A percentile compares a stretch with the other conserved stretches of the same genome.
Evolutionary conservation across 1,140 invertebrate genomes (phyloP).

Genomic region (Anastrepha ludens): DNA sequence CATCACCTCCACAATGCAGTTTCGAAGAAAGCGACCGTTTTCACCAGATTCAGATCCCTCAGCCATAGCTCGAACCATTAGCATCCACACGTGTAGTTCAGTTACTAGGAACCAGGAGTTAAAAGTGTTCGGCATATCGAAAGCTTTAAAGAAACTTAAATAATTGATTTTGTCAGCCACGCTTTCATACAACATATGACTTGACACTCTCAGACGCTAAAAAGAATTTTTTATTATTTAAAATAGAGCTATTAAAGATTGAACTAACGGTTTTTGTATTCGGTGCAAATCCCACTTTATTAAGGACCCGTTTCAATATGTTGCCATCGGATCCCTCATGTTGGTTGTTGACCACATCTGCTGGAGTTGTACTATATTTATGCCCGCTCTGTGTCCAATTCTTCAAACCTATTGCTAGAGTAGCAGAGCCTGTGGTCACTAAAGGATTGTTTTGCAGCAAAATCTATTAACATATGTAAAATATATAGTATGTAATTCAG

Average conservation of each 20-base stretch:
- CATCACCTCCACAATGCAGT: constrained; percentile 84
- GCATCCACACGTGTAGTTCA: constrained; percentile 90
- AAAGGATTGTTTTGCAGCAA: neutral
- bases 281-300: constrained; percentile 71
- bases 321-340: constrained; percentile 48
- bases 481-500: neutral
- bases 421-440: neutral
- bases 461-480: neutral
- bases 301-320: constrained; percentile 69
- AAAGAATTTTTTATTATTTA: neutral
- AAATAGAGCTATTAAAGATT: too few species aligned
- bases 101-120: constrained; percentile 89
- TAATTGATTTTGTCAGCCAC: constrained; percentile 80
- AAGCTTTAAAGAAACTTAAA: constrained; percentile 79
- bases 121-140: constrained; percentile 85
- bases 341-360: constrained; percentile 41
- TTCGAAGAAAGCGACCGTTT: constrained; percentile 82
- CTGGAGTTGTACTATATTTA: constrained; percentile 21
- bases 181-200: constrained; percentile 80
- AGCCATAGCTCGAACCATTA: constrained; percentile 84
- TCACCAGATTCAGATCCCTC: constrained; percentile 78
- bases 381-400: neutral
- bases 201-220: constrained; percentile 78
- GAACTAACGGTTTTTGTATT: constrained; percentile 68
- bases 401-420: neutral